Conservation (phyloP, 2,888 invertebrate genomes). For the Limnephilus marmoratus region DNA sequence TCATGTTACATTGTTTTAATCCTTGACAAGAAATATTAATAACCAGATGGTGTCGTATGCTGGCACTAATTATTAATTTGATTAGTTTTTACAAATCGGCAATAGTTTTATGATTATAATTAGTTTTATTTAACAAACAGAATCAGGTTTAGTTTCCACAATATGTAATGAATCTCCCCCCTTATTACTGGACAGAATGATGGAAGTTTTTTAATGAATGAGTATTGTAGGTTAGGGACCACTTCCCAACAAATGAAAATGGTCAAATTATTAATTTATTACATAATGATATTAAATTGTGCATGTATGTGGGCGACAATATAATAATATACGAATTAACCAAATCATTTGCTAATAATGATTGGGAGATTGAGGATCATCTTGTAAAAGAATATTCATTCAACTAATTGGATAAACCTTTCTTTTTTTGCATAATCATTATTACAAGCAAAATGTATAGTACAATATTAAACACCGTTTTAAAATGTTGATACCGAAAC, state of each 20-base stretch:
- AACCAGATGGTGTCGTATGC: neutral
- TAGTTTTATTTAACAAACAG: neutral
- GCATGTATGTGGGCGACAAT: slow-evolving; percentile 54
- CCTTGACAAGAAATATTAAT: slow-evolving; percentile 45
- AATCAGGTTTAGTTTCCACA: slow-evolving; percentile 48
- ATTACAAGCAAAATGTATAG: slow-evolving; percentile 47
- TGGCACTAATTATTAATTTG: neutral
- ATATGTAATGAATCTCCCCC: slow-evolving; percentile 49
- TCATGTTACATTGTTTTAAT: slow-evolving; percentile 49
- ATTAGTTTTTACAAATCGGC: slow-evolving; percentile 41
- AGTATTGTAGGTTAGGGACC: slow-evolving; percentile 65
- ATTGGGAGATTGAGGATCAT: slow-evolving; percentile 8
- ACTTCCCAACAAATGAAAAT: slow-evolving; percentile 66
- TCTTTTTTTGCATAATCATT: slow-evolving; percentile 27
- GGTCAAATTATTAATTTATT: slow-evolving; percentile 68
- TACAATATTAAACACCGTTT: neutral
- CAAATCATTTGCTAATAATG: neutral
- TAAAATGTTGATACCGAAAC: neutral
- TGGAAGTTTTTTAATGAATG: slow-evolving; percentile 62
- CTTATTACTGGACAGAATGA: slow-evolving; percentile 33
- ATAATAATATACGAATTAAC: slow-evolving; percentile 39
- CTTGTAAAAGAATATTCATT: slow-evolving; percentile 12
- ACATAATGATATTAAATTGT: slow-evolving; percentile 54
- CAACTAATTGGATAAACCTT: slow-evolving; percentile 5
- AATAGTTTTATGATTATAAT: neutral